Percentiles rank a stretch among this genome's conserved stretches.
Evolutionary conservation across 2,797 vertebrate species (phyloP).

Genomic region (Melanotaenia maccullochi): DNA sequence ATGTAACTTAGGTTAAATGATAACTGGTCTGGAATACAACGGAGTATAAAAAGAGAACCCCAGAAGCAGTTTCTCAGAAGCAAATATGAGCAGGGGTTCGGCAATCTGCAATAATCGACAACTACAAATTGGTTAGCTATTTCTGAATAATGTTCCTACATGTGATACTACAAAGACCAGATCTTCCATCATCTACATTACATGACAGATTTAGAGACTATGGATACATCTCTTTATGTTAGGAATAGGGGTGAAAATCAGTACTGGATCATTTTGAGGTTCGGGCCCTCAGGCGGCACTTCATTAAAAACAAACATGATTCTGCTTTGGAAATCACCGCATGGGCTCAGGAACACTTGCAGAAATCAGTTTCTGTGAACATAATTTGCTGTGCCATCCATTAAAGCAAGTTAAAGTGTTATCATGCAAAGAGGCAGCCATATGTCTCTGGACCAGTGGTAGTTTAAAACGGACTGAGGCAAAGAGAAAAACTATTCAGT

Average conservation of each 20-base stretch:
- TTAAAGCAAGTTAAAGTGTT: no score
- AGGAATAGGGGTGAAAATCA: neutral
- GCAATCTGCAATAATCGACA: no score
- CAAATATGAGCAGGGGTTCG: no score
- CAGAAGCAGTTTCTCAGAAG: no score
- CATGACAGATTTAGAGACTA: neutral
- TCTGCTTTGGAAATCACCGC: neutral
- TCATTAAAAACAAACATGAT: neutral
- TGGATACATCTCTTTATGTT: neutral
- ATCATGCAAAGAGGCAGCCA: neutral
- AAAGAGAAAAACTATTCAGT: neutral
- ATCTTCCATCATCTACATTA: neutral
- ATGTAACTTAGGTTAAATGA: neutral
- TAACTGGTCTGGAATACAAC: neutral
- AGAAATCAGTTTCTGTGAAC: neutral
- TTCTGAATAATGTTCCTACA: neutral
- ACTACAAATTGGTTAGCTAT: no score
- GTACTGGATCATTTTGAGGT: neutral
- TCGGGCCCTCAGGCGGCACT: neutral
- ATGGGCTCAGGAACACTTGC: neutral
- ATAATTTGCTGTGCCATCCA: no score
- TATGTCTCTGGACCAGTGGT: neutral
- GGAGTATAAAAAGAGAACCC: neutral
- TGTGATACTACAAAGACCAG: neutral
- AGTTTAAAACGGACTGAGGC: neutral